A percentile compares a stretch with the other conserved stretches of the same genome.
These are phyloP conservation scores for Tenthredo amoena DNA, from an alignment of 2,888 invertebrate species.

Conservation along the genomic window DNA sequence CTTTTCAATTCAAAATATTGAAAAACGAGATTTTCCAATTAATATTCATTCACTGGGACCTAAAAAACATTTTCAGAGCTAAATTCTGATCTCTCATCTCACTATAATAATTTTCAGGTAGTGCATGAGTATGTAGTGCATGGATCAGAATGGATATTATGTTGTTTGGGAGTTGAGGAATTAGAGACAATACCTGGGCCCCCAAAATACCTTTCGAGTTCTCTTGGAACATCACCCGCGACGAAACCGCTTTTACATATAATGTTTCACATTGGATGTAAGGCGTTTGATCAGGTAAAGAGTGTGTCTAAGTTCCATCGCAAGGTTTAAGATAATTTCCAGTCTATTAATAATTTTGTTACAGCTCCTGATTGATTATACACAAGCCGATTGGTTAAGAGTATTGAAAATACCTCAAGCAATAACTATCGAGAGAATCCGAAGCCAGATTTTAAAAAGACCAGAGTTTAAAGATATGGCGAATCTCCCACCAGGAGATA, in stretches of 20 bases:
- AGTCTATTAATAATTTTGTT: constrained; percentile 57
- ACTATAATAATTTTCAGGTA: constrained; percentile 78
- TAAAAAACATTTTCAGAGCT: no score
- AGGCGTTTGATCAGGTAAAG: constrained; percentile 87
- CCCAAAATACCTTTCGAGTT: constrained; percentile 69
- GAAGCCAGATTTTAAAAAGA: constrained; percentile 78
- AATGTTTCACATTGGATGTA: constrained; percentile 90
- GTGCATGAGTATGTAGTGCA: constrained; percentile 86
- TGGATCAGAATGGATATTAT: constrained; percentile 85
- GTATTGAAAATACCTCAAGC: constrained; percentile 79
- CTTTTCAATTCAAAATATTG: not conserved
- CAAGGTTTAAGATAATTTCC: not conserved
- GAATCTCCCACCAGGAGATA: constrained; percentile 66
- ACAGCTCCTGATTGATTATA: constrained; percentile 79
- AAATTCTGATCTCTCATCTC: not conserved
- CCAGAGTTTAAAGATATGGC: constrained; percentile 79
- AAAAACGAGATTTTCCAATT: not conserved
- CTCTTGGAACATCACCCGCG: constrained; percentile 67
- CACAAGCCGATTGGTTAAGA: constrained; percentile 79
- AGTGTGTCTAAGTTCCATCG: constrained; percentile 26
- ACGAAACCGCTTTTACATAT: constrained; percentile 82
- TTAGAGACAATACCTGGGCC: constrained; percentile 68
- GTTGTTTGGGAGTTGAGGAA: constrained; percentile 75
- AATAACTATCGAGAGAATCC: constrained; percentile 77
- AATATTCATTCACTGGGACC: not conserved